Conservation (phyloP, 2,888 invertebrate genomes). For the Aplocera efformata region DNA sequence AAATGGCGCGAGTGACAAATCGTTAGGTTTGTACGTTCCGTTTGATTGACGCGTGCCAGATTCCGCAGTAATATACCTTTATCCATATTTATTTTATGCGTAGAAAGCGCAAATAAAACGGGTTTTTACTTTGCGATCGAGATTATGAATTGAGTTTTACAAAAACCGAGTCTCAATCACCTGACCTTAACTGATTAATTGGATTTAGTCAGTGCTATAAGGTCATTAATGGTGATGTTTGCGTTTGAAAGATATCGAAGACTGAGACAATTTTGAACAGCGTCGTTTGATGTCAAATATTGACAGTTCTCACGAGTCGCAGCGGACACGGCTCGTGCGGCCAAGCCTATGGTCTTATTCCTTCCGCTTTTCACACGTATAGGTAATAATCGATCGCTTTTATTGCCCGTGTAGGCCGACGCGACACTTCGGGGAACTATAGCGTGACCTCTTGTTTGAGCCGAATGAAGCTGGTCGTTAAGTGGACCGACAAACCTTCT, state of each 20-base stretch:
- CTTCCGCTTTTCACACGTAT: conserved; percentile 79
- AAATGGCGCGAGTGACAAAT: conserved; percentile 76
- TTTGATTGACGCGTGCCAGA: conserved; percentile 80
- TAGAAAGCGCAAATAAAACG: conserved; percentile 78
- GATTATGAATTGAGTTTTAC: conserved; percentile 66
- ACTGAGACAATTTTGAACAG: conserved; percentile 76
- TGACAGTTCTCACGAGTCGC: conserved; percentile 76
- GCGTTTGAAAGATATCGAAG: conserved; percentile 73
- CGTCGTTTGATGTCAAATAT: conserved; percentile 68
- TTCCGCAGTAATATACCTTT: conserved; percentile 66
- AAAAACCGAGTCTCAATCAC: conserved; percentile 29
- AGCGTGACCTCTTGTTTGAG: conserved; percentile 57
- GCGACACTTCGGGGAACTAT: conserved; percentile 71
- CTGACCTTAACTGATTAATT: conserved; percentile 2
- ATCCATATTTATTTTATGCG: conserved; percentile 72
- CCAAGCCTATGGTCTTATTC: conserved; percentile 52
- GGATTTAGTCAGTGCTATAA: conserved; percentile 14
- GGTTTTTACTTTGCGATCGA: conserved; percentile 65
- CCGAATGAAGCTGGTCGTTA: conserved; percentile 54
- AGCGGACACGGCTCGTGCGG: conserved; percentile 61
- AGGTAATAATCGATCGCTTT: conserved; percentile 79
- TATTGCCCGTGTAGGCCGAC: conserved; percentile 68
- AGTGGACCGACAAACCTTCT: conserved; percentile 60
- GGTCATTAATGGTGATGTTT: conserved; percentile 60
- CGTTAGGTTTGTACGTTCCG: conserved; percentile 65